Base-by-base conservation (phyloP, 2,797 vertebrate species). In the Hypotaenidia philippensis region DNA sequence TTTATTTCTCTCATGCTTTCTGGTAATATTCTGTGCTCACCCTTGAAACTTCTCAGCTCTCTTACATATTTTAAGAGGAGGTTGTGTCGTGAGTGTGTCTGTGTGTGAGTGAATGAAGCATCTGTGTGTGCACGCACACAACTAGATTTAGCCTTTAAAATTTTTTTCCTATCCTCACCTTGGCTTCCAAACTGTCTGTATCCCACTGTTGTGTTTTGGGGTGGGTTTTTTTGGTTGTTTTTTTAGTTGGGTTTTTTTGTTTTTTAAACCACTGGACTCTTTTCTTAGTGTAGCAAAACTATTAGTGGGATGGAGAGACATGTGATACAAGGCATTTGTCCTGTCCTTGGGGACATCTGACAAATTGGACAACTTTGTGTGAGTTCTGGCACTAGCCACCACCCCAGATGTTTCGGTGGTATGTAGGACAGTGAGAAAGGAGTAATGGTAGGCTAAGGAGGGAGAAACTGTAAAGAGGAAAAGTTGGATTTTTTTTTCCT, bases 321-420 rank as follows among this genome's bases (percentile, higher is more conserved):
- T 93, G 59, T 70, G 80, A 90, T 70, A 75, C 0, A 6, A 96
- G 52, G 52, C n/a, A 23, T 90, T 93, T 88, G 36, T 91, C 75
- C 49, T 82, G 0, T 80, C 89, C 66, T n/a, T 80, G 32, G 21
- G 60, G 83, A 84, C 57, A 71, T 77, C 68, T 76, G 75, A 47
- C 85, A 61, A 56, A 20, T 6, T 56, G 80, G 76, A 92, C 63
- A 77, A 66, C 66, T 70, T 82, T 49, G 70, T 94, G 83, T 93
- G 86, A 91, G 60, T 94, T 96, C 93, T 93, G 94, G 91, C 94
- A 82, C 1, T 0, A 34, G 22, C 57, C 45, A 66, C 34, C 53
- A 52, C 9, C 70, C 85, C 89, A 96, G 93, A 91, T 94, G 88
- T 94, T 96, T 90, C 41, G 32, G 40, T 90, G 83, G 63, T 90